Conservation (phyloP, 2,797 vertebrate species). For the Darevskia nairensis region DNA sequence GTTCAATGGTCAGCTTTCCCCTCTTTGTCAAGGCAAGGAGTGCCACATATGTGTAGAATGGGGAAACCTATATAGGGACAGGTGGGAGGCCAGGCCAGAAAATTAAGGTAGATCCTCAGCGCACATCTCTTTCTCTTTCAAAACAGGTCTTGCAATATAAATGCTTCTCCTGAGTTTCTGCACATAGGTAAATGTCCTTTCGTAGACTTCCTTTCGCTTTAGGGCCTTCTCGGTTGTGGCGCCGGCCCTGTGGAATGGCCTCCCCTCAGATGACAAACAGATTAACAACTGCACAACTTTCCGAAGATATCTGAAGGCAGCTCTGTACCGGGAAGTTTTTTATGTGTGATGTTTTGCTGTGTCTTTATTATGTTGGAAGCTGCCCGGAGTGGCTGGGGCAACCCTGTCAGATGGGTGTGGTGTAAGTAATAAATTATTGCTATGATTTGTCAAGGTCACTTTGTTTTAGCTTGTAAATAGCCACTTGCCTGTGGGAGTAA, state of each 20-base stretch:
- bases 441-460: background rate
- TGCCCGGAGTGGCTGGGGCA: too few relatives aligned
- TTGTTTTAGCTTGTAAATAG: background rate
- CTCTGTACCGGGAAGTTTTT: too few relatives aligned
- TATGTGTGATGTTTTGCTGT: too few relatives aligned
- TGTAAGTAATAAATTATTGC: too few relatives aligned
- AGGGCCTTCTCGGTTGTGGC: too few relatives aligned
- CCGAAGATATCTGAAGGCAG: too few relatives aligned
- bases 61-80: background rate
- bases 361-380: too few relatives aligned
- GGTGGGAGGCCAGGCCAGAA: background rate
- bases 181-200: too few relatives aligned
- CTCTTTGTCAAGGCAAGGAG: background rate
- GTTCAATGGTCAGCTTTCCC: background rate
- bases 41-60: background rate
- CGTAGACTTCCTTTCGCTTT: background rate
- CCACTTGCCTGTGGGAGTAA: background rate
- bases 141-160: background rate
- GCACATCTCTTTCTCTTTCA: background rate
- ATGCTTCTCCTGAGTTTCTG: background rate
- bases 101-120: background rate
- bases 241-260: too few relatives aligned
- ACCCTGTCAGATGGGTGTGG: too few relatives aligned
- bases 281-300: too few relatives aligned
- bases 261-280: too few relatives aligned